Base-by-base conservation (phyloP, 2,888 invertebrate species). In the Euclidia mi region DNA sequence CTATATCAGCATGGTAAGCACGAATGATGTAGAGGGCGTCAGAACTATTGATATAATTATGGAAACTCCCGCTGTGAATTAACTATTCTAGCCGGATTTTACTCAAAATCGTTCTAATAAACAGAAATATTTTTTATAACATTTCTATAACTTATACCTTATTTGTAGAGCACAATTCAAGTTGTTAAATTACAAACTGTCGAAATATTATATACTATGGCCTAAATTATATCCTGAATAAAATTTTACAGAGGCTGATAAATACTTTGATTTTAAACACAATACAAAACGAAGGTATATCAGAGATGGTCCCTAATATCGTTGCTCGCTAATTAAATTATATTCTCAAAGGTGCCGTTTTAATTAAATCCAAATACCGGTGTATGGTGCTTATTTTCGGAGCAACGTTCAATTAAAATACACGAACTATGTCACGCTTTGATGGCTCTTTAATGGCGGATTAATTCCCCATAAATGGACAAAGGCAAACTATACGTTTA, bases 361-460 rank as follows among this genome's bases (percentile, higher is more conserved):
- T 85, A 83, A 84, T 85, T 80, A 85, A 82, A 84, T 77, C 68
- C 62, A 65, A 66, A 79, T 75, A 74, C 51, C 63, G 63, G 46
- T 58, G 52, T 61, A 52, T 53, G 58, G 58, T 67, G 70, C 65
- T 61, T 71, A 65, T 73, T 72, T 71, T 67, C 42, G 17, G 17
- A 56, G 42, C 35, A 38, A 18, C 20, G 43, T 43, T 49, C 14
- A 56, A 70, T 60, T 70, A 52, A 34, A 46, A 52, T 59, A 49
- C 9, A 37, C 17, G 14, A 44, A 56, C 40, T 46, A 46, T 25
- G 18, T 25, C 12, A 37, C 15, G 34, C 31, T 61, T 60, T 42
- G 38, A 43, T 14, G 37, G 29, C 14, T 17, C 46, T 14, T 11
- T 55, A 48, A 34, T 40, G 46, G 7, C 29, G 40, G 40, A 56